Evolutionary conservation across 2,113 vertebrate genomes (phyloP).

Genomic region (Circaetus cinerascens): DNA sequence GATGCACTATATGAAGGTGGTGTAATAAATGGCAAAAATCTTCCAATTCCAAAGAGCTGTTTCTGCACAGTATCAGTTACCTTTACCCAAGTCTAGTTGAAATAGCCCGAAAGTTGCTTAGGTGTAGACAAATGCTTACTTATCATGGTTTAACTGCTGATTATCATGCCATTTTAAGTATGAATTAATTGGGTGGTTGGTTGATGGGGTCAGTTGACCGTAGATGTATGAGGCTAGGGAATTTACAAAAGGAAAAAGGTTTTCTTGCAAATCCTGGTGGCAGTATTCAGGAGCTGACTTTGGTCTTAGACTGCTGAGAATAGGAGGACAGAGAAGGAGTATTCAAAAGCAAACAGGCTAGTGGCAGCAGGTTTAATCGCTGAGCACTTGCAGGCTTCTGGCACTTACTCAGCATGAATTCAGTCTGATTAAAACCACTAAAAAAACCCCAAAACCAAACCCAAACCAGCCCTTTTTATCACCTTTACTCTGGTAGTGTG

Average conservation of each 20-base stretch:
- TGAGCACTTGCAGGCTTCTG: neutral
- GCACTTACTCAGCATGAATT: neutral
- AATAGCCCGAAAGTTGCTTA: neutral
- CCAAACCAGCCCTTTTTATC: neutral
- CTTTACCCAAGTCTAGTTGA: neutral
- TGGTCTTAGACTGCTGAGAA: accelerated
- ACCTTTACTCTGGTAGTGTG: neutral
- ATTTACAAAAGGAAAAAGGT: neutral
- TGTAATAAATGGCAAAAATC: neutral
- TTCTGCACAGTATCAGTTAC: neutral
- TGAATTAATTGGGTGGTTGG: neutral
- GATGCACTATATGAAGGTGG: neutral
- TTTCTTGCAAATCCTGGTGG: neutral
- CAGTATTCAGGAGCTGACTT: neutral
- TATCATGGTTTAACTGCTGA: neutral
- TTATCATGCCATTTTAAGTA: neutral
- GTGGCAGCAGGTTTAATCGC: neutral
- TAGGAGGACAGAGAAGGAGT: neutral
- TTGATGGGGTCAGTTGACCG: neutral
- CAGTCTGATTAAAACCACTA: neutral
- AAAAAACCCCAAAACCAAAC: neutral
- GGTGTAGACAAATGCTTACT: neutral
- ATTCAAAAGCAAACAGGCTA: neutral
- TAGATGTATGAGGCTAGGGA: neutral
- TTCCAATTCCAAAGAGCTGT: neutral